Evolutionary conservation across 2,888 invertebrate species (phyloP).

Genomic region (Apocheima hispidaria): DNA sequence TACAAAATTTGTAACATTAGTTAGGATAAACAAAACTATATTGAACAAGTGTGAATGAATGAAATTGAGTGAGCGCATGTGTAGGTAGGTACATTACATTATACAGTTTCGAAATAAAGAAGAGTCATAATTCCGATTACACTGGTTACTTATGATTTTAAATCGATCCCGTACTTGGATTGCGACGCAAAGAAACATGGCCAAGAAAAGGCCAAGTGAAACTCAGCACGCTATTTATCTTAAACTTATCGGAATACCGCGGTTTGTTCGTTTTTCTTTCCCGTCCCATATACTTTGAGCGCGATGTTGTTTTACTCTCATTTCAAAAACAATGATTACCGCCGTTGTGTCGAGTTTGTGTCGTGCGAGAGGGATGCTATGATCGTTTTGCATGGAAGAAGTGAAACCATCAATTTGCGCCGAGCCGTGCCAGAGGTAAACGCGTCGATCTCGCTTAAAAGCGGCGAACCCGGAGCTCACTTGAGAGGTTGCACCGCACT

Average conservation of each 20-base stretch:
- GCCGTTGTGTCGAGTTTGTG: conserved; percentile 69
- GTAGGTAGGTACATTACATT: conserved; percentile 2
- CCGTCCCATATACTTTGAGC: conserved; percentile 74
- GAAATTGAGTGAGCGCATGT: not conserved
- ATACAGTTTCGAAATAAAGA: conserved; percentile 35
- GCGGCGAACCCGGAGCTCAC: conserved; percentile 62
- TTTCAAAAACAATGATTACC: conserved; percentile 80
- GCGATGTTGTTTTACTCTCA: conserved; percentile 73
- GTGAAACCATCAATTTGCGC: conserved; percentile 82
- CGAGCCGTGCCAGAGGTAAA: conserved; percentile 68
- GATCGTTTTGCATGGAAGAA: conserved; percentile 81
- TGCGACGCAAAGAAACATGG: conserved; percentile 61
- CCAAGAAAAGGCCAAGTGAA: conserved; percentile 71
- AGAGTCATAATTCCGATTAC: conserved; percentile 53
- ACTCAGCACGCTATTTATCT: conserved; percentile 81
- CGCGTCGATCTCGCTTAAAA: conserved; percentile 68
- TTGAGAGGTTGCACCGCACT: conserved; percentile 58
- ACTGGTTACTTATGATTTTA: conserved; percentile 63
- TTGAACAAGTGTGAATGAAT: conserved; percentile 5
- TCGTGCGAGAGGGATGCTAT: conserved; percentile 76
- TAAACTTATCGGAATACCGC: conserved; percentile 80
- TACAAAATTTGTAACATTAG: no score
- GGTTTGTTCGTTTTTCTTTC: conserved; percentile 74
- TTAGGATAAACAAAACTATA: conserved; percentile 1
- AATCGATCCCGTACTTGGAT: conserved; percentile 67